These are phyloP conservation scores for Apodemia hepburni DNA, from an alignment of 2,888 invertebrate genomes.

Conservation along the genomic window DNA sequence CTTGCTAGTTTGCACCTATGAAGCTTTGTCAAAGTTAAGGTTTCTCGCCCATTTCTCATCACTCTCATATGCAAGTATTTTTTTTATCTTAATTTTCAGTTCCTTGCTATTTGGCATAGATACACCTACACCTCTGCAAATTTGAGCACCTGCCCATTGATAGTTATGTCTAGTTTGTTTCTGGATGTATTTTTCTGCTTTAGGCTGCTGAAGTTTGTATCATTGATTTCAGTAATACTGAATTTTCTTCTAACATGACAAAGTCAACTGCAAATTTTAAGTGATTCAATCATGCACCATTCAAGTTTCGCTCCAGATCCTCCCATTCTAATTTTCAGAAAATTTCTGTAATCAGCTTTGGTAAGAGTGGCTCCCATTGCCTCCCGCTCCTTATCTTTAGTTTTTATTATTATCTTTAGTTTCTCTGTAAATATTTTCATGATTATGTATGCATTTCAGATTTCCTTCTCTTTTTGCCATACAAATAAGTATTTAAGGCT, in stretches of 20 bases:
- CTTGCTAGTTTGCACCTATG: too few species aligned
- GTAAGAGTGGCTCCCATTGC: not conserved
- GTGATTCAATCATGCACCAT: slow-evolving; percentile 18
- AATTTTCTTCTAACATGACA: slow-evolving; percentile 23
- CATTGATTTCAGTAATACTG: slow-evolving; percentile 22
- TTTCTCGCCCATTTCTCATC: not conserved
- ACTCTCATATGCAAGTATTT: too few species aligned
- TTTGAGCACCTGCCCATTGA: slow-evolving; percentile 24
- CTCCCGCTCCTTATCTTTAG: too few species aligned
- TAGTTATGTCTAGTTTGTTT: slow-evolving; percentile 1
- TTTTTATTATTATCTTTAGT: slow-evolving; percentile 8
- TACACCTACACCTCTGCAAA: slow-evolving; percentile 23
- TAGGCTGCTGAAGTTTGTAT: not conserved
- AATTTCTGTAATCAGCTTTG: too few species aligned
- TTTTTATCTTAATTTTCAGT: slow-evolving; percentile 11
- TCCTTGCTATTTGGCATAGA: slow-evolving; percentile 26
- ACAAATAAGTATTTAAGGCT: too few species aligned
- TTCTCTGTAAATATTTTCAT: too few species aligned
- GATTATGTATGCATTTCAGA: not conserved
- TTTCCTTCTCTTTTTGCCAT: too few species aligned
- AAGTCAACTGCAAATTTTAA: slow-evolving; percentile 27
- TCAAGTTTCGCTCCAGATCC: slow-evolving; percentile 12
- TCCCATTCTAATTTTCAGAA: too few species aligned
- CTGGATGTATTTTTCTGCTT: too few species aligned
- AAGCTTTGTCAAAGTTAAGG: not conserved